Evolutionary conservation across 1,140 invertebrate species (phyloP).

Genomic region (Solenopsis fugax): DNA sequence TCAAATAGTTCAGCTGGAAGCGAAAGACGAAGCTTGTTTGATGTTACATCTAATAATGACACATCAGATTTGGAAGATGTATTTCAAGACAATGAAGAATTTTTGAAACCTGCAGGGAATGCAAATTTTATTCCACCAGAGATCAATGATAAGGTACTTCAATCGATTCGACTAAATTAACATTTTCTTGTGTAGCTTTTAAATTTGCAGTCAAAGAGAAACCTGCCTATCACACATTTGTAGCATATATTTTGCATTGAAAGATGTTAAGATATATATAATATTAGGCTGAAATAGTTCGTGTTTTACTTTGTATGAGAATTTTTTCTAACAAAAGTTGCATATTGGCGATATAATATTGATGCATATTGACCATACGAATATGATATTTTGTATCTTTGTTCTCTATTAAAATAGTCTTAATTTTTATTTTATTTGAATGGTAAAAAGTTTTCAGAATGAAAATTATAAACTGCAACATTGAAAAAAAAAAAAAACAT

Average conservation of each 20-base stretch:
- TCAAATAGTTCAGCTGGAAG: neutral
- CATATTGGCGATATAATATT: too few species aligned
- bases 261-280: neutral
- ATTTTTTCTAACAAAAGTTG: too few species aligned
- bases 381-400: too few species aligned
- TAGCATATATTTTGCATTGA: conserved; percentile 8
- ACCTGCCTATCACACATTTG: neutral
- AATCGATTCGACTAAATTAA: conserved; percentile 6
- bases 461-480: too few species aligned
- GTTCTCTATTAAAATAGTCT: too few species aligned
- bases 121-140: conserved; percentile 1
- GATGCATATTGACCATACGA: too few species aligned
- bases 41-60: conserved; percentile 3
- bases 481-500: too few species aligned
- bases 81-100: conserved; percentile 15
- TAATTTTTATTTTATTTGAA: too few species aligned
- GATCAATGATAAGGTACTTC: conserved; percentile 1
- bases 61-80: neutral
- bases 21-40: neutral
- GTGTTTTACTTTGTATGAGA: too few species aligned
- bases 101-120: neutral
- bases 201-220: neutral
- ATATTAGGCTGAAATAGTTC: neutral
- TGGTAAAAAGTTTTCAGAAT: too few species aligned
- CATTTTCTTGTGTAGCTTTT: neutral